These are phyloP conservation scores for Agapostemon virescens DNA, from an alignment of 2,888 invertebrate species.

Conservation along the genomic window DNA sequence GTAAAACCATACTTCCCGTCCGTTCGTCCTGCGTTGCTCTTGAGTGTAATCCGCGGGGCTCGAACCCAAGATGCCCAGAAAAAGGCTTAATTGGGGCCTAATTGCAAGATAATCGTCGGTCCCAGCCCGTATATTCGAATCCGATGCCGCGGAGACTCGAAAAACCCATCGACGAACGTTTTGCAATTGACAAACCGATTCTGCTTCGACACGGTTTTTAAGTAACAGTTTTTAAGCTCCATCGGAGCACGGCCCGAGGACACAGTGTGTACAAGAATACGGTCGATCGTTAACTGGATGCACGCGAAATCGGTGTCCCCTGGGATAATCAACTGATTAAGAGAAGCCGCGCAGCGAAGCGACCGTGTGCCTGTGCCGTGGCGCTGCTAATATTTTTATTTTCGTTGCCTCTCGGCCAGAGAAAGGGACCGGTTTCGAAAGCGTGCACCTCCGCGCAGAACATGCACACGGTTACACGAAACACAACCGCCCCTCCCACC, in stretches of 20 bases:
- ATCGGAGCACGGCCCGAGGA: not conserved
- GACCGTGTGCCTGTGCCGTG: not conserved
- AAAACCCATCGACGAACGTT: not conserved
- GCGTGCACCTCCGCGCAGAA: constrained; percentile 22
- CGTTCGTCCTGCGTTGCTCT: not conserved
- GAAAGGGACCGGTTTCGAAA: constrained; percentile 40
- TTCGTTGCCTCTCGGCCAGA: not conserved
- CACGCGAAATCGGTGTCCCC: constrained; percentile 24
- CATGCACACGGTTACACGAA: constrained; percentile 22
- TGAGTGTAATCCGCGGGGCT: not conserved
- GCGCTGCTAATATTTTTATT: constrained; percentile 1
- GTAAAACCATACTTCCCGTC: not conserved
- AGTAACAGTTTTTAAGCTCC: constrained; percentile 2
- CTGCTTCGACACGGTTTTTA: constrained; percentile 6
- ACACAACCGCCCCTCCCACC: constrained; percentile 25
- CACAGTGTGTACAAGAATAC: constrained; percentile 1
- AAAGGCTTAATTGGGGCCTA: not conserved
- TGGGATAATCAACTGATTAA: constrained; percentile 37
- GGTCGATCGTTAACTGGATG: constrained; percentile 27
- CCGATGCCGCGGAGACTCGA: not conserved
- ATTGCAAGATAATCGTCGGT: not conserved
- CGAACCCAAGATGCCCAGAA: not conserved
- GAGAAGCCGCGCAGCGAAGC: not conserved
- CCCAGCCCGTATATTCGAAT: not conserved
- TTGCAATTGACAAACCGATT: constrained; percentile 2